These are phyloP conservation scores for Antennarius striatus DNA, from an alignment of 2,113 vertebrate genomes.

Conservation along the genomic window DNA sequence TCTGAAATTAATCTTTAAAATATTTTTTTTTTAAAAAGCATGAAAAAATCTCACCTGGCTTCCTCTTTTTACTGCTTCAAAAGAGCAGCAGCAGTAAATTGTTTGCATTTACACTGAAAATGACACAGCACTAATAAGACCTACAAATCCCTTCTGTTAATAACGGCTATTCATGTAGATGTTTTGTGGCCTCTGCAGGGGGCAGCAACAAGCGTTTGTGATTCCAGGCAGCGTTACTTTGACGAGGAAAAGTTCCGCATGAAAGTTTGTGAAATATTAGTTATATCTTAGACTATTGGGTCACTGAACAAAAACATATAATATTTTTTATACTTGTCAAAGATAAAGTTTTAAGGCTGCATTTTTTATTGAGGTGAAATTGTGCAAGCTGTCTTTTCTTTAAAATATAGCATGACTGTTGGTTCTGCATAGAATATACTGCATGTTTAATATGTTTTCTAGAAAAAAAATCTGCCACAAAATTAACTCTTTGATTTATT, in stretches of 20 bases:
- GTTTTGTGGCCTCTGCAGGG: conserved; percentile 27
- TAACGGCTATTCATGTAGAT: conserved; percentile 32
- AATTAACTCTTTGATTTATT: conserved; percentile 38
- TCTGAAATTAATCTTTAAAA: no score
- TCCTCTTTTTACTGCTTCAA: conserved; percentile 27
- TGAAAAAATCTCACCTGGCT: no score
- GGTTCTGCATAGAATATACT: not conserved
- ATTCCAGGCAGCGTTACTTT: conserved; percentile 23
- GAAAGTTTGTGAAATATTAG: not conserved
- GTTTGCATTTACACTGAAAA: conserved; percentile 57
- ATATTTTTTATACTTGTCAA: conserved; percentile 2
- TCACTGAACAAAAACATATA: not conserved
- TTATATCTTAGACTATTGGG: conserved; percentile 7
- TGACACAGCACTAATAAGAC: conserved; percentile 56
- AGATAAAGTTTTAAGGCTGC: not conserved
- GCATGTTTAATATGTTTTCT: not conserved
- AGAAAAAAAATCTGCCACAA: conserved; percentile 2
- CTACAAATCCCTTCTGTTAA: conserved; percentile 49
- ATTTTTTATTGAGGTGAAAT: not conserved
- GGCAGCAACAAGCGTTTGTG: conserved; percentile 10
- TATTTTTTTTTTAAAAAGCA: no score
- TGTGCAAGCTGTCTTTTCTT: not conserved
- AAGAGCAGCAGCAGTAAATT: conserved; percentile 40
- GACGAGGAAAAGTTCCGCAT: conserved; percentile 23
- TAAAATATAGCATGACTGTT: not conserved